A percentile compares a stretch with the other conserved stretches of the same genome.
Evolutionary conservation across 2,888 invertebrate species (phyloP).

Genomic region (Volucella inanis): DNA sequence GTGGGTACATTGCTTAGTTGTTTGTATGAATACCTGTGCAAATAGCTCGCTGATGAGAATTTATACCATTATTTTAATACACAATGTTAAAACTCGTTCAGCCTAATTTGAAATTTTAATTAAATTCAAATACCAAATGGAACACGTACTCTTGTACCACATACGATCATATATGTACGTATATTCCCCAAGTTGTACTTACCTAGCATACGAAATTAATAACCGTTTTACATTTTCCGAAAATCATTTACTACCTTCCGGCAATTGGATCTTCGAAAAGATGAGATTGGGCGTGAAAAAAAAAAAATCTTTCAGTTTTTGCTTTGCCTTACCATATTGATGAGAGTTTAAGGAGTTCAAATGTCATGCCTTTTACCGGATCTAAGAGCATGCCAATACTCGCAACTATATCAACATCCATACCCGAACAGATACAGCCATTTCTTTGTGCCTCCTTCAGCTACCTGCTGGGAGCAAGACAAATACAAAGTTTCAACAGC

Average conservation of each 20-base stretch:
- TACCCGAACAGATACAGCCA: too few species aligned
- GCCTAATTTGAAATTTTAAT: conserved; percentile 56
- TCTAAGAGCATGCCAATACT: conserved; percentile 4
- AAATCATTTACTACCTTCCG: conserved; percentile 19
- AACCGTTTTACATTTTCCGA: conserved; percentile 43
- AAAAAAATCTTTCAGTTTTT: neutral
- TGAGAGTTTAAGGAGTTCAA: conserved; percentile 51
- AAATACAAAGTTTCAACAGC: conserved; percentile 47
- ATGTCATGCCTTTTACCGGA: conserved; percentile 43
- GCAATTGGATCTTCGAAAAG: neutral
- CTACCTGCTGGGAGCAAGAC: conserved; percentile 18
- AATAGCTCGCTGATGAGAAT: conserved; percentile 2
- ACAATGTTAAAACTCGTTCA: conserved; percentile 2
- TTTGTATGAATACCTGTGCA: neutral
- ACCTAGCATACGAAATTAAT: conserved; percentile 25
- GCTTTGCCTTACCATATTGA: conserved; percentile 24
- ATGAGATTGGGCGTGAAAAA: neutral
- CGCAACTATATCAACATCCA: neutral
- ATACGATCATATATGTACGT: neutral
- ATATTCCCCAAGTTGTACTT: neutral
- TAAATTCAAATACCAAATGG: conserved; percentile 34
- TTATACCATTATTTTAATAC: neutral
- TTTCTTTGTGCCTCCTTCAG: too few species aligned
- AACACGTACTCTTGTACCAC: neutral
- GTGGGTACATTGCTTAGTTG: too few species aligned